Percentiles rank a stretch among this genome's conserved stretches.
Evolutionary conservation across 2,113 vertebrate genomes (phyloP).

Genomic region (Bettongia penicillata): DNA sequence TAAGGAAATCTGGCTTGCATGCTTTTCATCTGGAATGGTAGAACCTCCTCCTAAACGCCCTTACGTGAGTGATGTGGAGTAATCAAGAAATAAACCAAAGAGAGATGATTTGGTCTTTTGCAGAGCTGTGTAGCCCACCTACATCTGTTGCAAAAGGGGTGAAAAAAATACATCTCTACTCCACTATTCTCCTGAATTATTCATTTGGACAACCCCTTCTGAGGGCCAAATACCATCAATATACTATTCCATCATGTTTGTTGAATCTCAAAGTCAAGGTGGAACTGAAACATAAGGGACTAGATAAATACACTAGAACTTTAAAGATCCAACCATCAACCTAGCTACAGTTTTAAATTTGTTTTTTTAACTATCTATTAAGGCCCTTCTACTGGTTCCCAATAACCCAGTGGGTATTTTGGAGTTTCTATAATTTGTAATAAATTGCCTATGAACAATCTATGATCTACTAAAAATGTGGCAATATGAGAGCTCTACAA

Average conservation of each 20-base stretch:
- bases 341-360: neutral
- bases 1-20: neutral
- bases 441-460: constrained; percentile 14
- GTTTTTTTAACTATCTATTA: neutral
- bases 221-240: neutral
- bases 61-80: neutral
- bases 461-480: constrained; percentile 29
- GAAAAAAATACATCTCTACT: neutral
- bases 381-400: constrained; percentile 33
- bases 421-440: constrained; percentile 49
- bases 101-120: constrained; percentile 23
- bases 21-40: neutral
- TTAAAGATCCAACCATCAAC: constrained; percentile 11
- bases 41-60: neutral
- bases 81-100: constrained; percentile 31
- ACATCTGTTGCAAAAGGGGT: neutral
- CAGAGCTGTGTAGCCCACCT: neutral
- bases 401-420: constrained; percentile 21
- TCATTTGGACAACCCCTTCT: neutral
- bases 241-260: neutral
- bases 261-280: neutral
- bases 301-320: neutral
- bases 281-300: neutral
- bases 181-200: neutral
- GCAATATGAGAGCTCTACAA: constrained; percentile 63